A percentile compares a stretch with the other conserved stretches of the same genome.
phyloP scores from a whole-genome alignment of 2,888 invertebrate species.

The Erebia palarica region DNA sequence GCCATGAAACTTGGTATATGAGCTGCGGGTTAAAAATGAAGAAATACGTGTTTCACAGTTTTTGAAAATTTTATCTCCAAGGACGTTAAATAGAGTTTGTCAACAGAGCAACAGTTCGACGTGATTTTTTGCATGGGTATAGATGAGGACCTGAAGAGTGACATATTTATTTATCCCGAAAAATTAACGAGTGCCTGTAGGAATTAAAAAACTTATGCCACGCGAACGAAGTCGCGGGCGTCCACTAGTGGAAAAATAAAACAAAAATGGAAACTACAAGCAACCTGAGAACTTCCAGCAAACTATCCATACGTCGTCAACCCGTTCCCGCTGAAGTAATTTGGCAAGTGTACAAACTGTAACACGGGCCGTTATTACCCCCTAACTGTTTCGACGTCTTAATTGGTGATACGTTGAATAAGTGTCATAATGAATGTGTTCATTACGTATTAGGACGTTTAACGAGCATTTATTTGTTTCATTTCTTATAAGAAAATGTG shows the following conservation, averaged over 20 bases:
- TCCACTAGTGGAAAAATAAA: not conserved
- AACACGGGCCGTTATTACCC: conserved; percentile 33
- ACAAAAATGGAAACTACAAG: conserved; percentile 10
- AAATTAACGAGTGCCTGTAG: no score
- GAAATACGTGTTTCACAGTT: no score
- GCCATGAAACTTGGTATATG: no score
- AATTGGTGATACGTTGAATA: conserved; percentile 13
- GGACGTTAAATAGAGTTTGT: no score
- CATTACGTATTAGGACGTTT: conserved; percentile 13
- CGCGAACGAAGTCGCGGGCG: no score
- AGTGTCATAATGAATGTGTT: conserved; percentile 8
- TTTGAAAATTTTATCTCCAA: no score
- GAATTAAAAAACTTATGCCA: no score
- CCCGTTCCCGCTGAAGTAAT: conserved; percentile 23
- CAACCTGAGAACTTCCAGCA: conserved; percentile 12
- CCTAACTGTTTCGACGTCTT: conserved; percentile 28
- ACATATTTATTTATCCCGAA: no score
- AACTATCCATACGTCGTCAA: conserved; percentile 16
- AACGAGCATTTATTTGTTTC: conserved; percentile 1
- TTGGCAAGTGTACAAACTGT: conserved; percentile 33
- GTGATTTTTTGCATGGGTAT: no score
- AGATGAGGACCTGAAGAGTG: no score
- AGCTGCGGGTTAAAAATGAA: no score
- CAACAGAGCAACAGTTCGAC: no score
- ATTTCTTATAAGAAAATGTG: not conserved